Percentiles rank a stretch among this genome's conserved stretches.
Conservation (phyloP, 2,113 vertebrate genomes). For the Grallaria varia region DNA sequence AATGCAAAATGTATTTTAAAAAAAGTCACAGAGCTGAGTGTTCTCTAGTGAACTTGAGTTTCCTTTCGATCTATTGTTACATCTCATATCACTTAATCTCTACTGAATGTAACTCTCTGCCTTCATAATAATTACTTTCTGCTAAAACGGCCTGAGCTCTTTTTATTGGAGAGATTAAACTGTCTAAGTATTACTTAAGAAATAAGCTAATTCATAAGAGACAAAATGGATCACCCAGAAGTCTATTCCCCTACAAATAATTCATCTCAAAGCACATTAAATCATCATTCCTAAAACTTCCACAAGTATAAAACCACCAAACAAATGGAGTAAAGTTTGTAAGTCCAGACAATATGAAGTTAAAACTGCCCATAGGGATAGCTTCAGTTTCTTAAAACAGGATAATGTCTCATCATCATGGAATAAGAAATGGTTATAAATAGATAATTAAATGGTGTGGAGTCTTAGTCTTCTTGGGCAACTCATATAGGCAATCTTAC, state of each 20-base stretch:
- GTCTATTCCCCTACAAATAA: background rate
- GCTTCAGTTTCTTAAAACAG: background rate
- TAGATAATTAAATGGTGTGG: background rate
- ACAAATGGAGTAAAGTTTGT: background rate
- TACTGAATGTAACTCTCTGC: background rate
- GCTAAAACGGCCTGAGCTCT: background rate
- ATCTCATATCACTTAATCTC: rapidly evolving
- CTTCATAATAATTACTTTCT: background rate
- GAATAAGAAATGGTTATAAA: background rate
- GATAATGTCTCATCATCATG: background rate
- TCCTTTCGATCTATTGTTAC: background rate
- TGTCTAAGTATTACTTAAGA: background rate
- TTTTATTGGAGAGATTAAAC: background rate
- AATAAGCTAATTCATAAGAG: background rate
- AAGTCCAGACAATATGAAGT: background rate
- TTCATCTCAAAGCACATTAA: background rate
- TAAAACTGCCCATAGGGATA: background rate
- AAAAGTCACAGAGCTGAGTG: background rate
- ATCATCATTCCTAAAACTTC: background rate
- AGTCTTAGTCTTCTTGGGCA: background rate
- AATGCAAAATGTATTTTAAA: background rate
- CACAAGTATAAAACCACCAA: background rate
- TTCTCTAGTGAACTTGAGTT: background rate
- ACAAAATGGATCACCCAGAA: background rate
- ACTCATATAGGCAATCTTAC: background rate